Evolutionary conservation across 2,888 invertebrate genomes (phyloP), one percentile per base, ranked within the genome.

Genomic region (Myopa tessellatipennis): DNA sequence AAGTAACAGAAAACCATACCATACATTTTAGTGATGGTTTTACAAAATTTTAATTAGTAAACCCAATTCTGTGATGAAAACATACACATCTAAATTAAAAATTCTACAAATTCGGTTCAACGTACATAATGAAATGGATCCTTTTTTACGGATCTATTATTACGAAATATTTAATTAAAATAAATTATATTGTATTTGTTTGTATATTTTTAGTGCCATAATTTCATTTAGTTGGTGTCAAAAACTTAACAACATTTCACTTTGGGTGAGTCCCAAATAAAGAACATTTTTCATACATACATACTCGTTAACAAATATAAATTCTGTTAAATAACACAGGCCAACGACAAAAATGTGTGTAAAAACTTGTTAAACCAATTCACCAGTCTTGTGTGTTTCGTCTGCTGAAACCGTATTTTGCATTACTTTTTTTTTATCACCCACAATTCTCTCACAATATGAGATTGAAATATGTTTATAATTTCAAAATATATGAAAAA

Each of bases 191-290:
- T n/a, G 55, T n/a, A 55, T 55, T 77, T 36, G 61, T 70, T 58
- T 76, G 70, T 80, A 68, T 80, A 80, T 68, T 80, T 80, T 78
- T 80, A 80, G 79, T 68, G 78, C 74, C 77, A 18, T 78, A 78
- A 68, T 58, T 77, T 72, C 67, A 63, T 40, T 72, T 61, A 61
- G 72, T 65, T 18, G 74, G 14, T 60, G 74, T 74, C 63, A 50
- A 10, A 12, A 65, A 12, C n/a, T 52, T 50, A 52, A 74, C 63
- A 50, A 65, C 36, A 12, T 36, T 26, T 36, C 65, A n/a, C 65
- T 36, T 65, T 52, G 74, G 74, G 74, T 74, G 74, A 74, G 74
- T 74, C 74, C 65, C 74, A 63, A 65, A 72, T 16, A 40, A 58
- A 7, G 16, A 34, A 67, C 2, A 26, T 26, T 26, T 26, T 26